Evolutionary conservation across 2,888 invertebrate species (phyloP).

Genomic region (Amiota mariae): DNA sequence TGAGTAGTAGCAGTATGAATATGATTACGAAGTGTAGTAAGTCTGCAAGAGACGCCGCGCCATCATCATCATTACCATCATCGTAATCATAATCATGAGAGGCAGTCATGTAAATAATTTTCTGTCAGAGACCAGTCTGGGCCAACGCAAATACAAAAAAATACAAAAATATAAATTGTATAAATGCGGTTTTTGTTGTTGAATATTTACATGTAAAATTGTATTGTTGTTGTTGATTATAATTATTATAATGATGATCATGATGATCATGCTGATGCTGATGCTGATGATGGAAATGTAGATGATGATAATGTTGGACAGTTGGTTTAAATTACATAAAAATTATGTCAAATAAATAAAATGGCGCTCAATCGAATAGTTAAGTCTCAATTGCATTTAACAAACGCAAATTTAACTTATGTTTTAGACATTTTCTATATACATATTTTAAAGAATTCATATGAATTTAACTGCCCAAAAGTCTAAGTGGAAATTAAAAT

Average conservation of each 20-base stretch:
- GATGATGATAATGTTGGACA: background rate
- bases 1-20: too few species aligned
- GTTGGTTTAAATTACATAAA: conserved; percentile 1
- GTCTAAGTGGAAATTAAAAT: too few species aligned
- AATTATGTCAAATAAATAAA: conserved; percentile 22
- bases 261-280: background rate
- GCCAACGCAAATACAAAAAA: background rate
- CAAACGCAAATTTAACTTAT: background rate
- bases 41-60: too few species aligned
- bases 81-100: background rate
- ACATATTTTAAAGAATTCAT: too few species aligned
- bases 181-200: background rate
- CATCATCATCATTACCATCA: too few species aligned
- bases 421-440: background rate
- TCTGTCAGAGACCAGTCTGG: conserved; percentile 6
- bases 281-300: background rate
- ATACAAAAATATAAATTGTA: conserved; percentile 6
- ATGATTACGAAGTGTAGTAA: too few species aligned
- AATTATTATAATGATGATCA: too few species aligned
- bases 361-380: conserved; percentile 1
- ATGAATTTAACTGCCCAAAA: too few species aligned
- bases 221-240: background rate
- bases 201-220: background rate
- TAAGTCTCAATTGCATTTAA: background rate
- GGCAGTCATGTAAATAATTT: conserved; percentile 28